Conservation (phyloP, 2,113 vertebrate genomes). For the Thryonomys swinderianus region DNA sequence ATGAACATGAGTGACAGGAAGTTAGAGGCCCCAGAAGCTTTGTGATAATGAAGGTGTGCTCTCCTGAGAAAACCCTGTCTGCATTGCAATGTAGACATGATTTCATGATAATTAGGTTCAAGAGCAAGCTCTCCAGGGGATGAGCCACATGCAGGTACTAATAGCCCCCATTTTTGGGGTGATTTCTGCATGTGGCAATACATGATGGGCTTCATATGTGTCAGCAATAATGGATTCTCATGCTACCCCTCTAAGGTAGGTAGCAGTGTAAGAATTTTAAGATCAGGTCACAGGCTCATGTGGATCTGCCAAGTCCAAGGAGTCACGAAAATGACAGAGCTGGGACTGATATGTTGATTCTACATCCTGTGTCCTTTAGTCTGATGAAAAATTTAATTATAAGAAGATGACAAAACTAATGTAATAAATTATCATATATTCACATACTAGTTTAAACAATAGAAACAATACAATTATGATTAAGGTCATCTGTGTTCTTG, state of each 20-base stretch:
- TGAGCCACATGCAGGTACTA: not conserved
- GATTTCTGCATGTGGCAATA: not conserved
- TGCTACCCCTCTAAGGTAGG: not conserved
- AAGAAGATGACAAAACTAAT: not conserved
- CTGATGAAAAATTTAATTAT: not conserved
- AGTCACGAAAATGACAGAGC: not conserved
- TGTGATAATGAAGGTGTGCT: not conserved
- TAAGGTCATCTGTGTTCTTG: not conserved
- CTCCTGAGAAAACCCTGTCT: slow-evolving; percentile 25
- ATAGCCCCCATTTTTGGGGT: not conserved
- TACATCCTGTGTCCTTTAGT: not conserved
- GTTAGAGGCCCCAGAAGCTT: not conserved
- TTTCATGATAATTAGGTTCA: not conserved
- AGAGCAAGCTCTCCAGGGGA: not conserved
- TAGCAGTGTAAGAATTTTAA: not conserved
- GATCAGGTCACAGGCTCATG: not conserved
- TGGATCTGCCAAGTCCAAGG: not conserved
- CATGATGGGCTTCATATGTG: not conserved
- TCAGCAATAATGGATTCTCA: not conserved
- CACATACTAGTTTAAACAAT: not conserved
- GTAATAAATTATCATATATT: not conserved
- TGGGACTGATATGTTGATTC: not conserved
- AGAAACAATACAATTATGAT: not conserved
- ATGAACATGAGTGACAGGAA: not conserved
- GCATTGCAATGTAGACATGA: not conserved